Evolutionary conservation across 1,140 invertebrate species (phyloP).

Genomic region (Lepidurus apus): DNA sequence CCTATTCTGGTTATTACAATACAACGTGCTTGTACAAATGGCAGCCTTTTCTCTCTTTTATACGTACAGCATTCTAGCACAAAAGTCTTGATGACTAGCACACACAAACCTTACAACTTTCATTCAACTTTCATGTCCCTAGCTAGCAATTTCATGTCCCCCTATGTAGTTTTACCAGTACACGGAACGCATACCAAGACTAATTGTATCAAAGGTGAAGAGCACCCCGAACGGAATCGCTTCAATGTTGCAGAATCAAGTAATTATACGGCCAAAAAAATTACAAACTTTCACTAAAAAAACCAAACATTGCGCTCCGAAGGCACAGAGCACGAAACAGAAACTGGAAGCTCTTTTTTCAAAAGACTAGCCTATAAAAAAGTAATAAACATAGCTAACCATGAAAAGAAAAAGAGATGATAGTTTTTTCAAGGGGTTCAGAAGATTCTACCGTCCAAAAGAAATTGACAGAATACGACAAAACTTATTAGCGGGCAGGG

Average conservation of each 20-base stretch:
- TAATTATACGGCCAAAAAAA: not conserved
- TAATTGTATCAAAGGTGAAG: not conserved
- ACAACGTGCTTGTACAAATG: conserved; percentile 10
- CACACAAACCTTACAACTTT: not conserved
- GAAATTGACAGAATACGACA: not conserved
- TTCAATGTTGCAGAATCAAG: not conserved
- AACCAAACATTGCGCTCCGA: not conserved
- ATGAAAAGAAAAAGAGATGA: too few species aligned
- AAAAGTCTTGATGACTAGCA: conserved; percentile 3
- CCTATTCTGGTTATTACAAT: conserved; percentile 8
- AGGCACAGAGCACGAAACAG: not conserved
- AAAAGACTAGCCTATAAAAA: not conserved
- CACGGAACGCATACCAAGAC: not conserved
- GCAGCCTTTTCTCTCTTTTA: not conserved
- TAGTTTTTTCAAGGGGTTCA: too few species aligned
- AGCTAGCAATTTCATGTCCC: not conserved
- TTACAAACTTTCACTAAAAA: not conserved
- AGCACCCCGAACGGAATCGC: conserved; percentile 13
- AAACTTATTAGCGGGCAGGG: not conserved
- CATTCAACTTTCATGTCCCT: not conserved
- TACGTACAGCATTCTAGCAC: not conserved
- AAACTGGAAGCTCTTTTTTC: not conserved
- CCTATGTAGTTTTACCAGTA: not conserved
- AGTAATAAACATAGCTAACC: not conserved
- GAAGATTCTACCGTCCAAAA: not conserved